Conservation (phyloP, 2,113 vertebrate species). For the Neodon shergylaensis region DNA sequence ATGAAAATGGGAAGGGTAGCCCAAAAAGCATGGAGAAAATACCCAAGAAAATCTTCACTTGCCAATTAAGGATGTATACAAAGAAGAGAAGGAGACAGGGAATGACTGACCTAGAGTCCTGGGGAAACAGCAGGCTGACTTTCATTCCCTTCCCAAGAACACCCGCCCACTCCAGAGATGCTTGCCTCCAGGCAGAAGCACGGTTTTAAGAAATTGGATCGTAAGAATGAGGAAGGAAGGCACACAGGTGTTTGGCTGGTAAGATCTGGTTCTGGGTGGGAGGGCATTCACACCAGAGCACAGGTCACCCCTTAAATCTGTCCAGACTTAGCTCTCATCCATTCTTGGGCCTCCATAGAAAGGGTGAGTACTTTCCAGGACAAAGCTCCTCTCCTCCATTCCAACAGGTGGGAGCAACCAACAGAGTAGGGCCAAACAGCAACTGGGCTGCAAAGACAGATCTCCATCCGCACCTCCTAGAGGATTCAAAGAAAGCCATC, state of each 20-base stretch:
- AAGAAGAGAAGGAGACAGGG: not conserved
- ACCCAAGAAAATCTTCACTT: not conserved
- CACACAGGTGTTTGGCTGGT: not conserved
- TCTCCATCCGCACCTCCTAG: not conserved
- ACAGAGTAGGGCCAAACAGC: not conserved
- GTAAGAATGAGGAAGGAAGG: not conserved
- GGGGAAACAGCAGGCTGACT: not conserved
- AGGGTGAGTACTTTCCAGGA: not conserved
- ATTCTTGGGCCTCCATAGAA: not conserved
- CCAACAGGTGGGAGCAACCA: not conserved
- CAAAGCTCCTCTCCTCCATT: not conserved
- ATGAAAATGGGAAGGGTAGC: not conserved
- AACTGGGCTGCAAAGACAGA: not conserved
- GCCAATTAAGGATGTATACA: not conserved
- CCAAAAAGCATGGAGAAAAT: not conserved
- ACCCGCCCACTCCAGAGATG: not conserved
- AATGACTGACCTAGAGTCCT: not conserved
- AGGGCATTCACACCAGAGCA: not conserved
- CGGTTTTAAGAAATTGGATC: not conserved
- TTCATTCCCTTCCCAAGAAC: not conserved
- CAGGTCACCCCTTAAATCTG: not conserved
- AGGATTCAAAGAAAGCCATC: not conserved
- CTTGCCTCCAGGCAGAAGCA: not conserved
- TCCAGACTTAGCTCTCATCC: not conserved
- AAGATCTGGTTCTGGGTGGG: not conserved